phyloP scores from a whole-genome alignment of 1,140 invertebrate species.

The Drosophila kurseongensis region DNA sequence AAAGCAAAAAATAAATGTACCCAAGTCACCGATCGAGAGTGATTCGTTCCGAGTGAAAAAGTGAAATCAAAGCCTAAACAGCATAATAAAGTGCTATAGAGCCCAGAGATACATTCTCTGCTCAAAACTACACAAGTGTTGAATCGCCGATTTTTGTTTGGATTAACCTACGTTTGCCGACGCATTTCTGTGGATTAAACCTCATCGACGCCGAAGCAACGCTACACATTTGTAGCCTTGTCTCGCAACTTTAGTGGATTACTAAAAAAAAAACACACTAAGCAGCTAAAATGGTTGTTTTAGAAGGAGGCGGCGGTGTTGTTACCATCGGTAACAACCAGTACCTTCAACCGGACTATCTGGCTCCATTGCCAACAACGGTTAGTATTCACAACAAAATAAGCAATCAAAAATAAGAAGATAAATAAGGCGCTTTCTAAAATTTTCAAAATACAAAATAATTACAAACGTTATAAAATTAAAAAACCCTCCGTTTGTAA shows the following conservation, averaged over 20 bases:
- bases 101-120: constrained; percentile 15
- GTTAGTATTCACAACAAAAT: constrained; percentile 87
- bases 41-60: constrained; percentile 39
- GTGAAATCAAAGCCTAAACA: constrained; percentile 38
- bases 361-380: constrained; percentile 95
- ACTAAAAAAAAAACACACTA: constrained; percentile 24
- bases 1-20: constrained; percentile 9
- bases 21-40: constrained; percentile 33
- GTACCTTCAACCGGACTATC: constrained; percentile 96
- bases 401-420: neutral
- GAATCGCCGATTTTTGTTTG: constrained; percentile 39
- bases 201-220: constrained; percentile 20
- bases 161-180: constrained; percentile 52
- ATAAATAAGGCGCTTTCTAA: no score
- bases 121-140: constrained; percentile 36
- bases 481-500: neutral
- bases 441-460: no score
- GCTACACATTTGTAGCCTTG: constrained; percentile 14
- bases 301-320: constrained; percentile 94
- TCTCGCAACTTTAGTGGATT: constrained; percentile 59
- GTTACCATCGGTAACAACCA: constrained; percentile 95
- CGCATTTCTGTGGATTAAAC: constrained; percentile 53
- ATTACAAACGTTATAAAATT: no score
- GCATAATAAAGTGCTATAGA: constrained; percentile 32
- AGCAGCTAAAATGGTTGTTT: constrained; percentile 90